phyloP scores from a whole-genome alignment of 2,797 vertebrate species.

The Lacerta bilineata region DNA sequence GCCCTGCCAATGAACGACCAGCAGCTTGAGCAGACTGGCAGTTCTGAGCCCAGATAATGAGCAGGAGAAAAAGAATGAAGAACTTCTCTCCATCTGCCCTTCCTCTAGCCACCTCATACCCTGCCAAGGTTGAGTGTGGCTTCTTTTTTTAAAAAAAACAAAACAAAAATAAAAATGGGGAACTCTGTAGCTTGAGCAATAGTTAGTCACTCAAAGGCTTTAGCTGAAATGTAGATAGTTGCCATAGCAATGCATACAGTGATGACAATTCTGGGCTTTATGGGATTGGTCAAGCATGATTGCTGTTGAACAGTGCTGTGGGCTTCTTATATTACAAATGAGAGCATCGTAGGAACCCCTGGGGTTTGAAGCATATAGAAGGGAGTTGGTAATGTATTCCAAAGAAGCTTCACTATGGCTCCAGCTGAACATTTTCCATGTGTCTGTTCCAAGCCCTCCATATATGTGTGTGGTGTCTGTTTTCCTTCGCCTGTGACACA shows the following conservation, averaged over 20 bases:
- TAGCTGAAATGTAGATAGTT: not conserved
- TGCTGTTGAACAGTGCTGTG: not conserved
- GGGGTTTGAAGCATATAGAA: not conserved
- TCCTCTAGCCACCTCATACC: too few relatives aligned
- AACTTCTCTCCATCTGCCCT: not conserved
- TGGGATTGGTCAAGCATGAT: not conserved
- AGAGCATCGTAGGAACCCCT: not conserved
- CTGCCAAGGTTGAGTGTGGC: not conserved
- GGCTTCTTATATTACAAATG: not conserved
- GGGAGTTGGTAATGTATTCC: too few relatives aligned
- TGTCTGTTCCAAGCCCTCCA: not conserved
- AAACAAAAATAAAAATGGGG: not conserved
- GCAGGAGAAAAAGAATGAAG: not conserved
- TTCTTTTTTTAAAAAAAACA: not conserved
- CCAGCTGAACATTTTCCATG: not conserved
- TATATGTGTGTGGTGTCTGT: not conserved
- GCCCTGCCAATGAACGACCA: not conserved
- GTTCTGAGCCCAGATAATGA: not conserved
- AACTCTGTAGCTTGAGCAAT: not conserved
- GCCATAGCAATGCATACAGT: conserved; percentile 2
- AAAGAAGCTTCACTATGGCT: not conserved
- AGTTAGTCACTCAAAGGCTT: not conserved
- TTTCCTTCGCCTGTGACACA: not conserved
- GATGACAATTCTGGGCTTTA: not conserved
- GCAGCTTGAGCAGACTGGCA: not conserved